A percentile compares a stretch with the other conserved stretches of the same genome.
Conservation (phyloP, 2,888 invertebrate species). For the Podabrus alpinus region DNA sequence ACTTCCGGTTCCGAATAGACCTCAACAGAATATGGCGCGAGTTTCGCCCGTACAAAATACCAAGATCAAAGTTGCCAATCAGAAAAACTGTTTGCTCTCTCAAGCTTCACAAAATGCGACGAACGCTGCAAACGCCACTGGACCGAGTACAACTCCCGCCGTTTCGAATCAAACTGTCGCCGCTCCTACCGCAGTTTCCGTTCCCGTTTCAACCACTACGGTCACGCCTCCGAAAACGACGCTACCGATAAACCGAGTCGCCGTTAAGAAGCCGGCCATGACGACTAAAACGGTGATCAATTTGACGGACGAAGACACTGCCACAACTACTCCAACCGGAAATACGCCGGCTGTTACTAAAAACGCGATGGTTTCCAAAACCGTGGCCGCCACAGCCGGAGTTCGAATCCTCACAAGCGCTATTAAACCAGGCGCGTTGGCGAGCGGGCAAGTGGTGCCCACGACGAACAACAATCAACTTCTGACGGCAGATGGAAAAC, state of each 20-base stretch:
- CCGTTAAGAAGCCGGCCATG: neutral
- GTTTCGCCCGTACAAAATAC: neutral
- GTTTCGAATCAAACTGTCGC: neutral
- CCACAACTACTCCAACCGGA: neutral
- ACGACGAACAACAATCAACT: neutral
- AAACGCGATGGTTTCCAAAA: neutral
- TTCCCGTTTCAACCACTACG: neutral
- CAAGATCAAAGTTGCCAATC: neutral
- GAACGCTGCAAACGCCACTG: neutral
- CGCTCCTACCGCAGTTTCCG: neutral
- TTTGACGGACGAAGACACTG: slow-evolving; percentile 74
- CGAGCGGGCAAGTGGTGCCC: neutral
- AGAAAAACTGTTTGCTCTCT: neutral
- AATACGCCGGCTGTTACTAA: slow-evolving; percentile 25
- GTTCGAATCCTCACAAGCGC: neutral
- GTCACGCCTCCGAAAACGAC: neutral
- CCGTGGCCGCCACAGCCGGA: neutral
- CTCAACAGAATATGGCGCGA: neutral
- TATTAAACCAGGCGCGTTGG: neutral
- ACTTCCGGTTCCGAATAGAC: neutral
- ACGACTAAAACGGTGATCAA: slow-evolving; percentile 63
- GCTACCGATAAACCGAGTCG: neutral
- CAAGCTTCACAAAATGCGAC: neutral
- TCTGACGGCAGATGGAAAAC: neutral
- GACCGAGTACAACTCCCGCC: neutral